Evolutionary conservation across 2,888 invertebrate genomes (phyloP).

Genomic region (Hydropsyche betteni): DNA sequence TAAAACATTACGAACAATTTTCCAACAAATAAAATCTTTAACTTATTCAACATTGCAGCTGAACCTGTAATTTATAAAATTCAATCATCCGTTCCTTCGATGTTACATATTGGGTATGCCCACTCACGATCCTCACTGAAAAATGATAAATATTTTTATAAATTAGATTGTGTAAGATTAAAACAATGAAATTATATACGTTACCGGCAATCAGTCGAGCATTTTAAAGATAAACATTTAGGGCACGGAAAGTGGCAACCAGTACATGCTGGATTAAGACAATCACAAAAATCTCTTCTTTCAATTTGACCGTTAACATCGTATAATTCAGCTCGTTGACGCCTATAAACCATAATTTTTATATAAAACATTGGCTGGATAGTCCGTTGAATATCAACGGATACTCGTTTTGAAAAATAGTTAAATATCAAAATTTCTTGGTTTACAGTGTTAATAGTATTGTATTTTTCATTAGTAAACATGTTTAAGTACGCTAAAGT

Average conservation of each 20-base stretch:
- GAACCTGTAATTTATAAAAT: slow-evolving; percentile 56
- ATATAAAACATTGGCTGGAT: too few relatives aligned
- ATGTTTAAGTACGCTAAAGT: too few relatives aligned
- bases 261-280: slow-evolving; percentile 76
- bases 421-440: too few relatives aligned
- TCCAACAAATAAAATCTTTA: too few relatives aligned
- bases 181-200: slow-evolving; percentile 29
- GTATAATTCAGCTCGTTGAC: slow-evolving; percentile 70
- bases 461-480: too few relatives aligned
- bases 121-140: slow-evolving; percentile 78
- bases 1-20: too few relatives aligned
- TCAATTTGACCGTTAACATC: slow-evolving; percentile 76
- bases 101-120: slow-evolving; percentile 79
- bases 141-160: slow-evolving; percentile 49
- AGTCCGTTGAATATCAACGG: too few relatives aligned
- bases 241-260: slow-evolving; percentile 88
- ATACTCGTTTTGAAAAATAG: too few relatives aligned
- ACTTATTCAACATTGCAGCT: too few relatives aligned
- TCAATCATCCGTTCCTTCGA: slow-evolving; percentile 73
- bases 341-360: slow-evolving; percentile 55
- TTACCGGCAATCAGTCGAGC: slow-evolving; percentile 82
- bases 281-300: slow-evolving; percentile 84
- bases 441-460: too few relatives aligned
- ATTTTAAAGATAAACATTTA: slow-evolving; percentile 78
- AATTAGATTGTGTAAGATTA: background rate